A percentile compares a stretch with the other conserved stretches of the same genome.
Conservation (phyloP, 2,888 invertebrate genomes). For the Iphiclides podalirius region DNA sequence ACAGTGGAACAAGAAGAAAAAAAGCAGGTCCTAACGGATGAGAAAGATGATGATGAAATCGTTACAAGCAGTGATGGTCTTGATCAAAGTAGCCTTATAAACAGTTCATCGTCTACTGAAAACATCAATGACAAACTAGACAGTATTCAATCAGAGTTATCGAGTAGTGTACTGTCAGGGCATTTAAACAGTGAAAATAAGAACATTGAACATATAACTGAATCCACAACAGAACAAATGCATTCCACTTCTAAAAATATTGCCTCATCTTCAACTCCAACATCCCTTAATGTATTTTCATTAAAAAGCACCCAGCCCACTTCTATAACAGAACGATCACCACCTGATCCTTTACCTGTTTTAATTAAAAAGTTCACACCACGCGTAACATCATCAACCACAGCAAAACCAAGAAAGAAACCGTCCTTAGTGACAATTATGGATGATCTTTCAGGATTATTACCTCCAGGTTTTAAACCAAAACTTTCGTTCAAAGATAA, state of each 20-base stretch:
- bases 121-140: slow-evolving; percentile 93
- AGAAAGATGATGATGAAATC: slow-evolving; percentile 51
- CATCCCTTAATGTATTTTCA: slow-evolving; percentile 68
- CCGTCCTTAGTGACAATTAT: slow-evolving; percentile 70
- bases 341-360: slow-evolving; percentile 81
- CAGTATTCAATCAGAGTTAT: slow-evolving; percentile 90
- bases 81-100: slow-evolving; percentile 39
- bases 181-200: slow-evolving; percentile 85
- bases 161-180: slow-evolving; percentile 87
- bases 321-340: slow-evolving; percentile 71
- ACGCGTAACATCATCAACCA: slow-evolving; percentile 64
- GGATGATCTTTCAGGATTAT: slow-evolving; percentile 81
- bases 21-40: slow-evolving; percentile 83
- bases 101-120: slow-evolving; percentile 83
- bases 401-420: slow-evolving; percentile 68
- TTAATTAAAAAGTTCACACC: slow-evolving; percentile 84
- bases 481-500: slow-evolving; percentile 76
- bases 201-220: slow-evolving; percentile 83
- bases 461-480: slow-evolving; percentile 83
- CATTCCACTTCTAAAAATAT: slow-evolving; percentile 45
- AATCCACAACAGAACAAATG: slow-evolving; percentile 62
- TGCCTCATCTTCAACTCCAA: slow-evolving; percentile 50
- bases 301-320: slow-evolving; percentile 73
- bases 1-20: slow-evolving; percentile 88
- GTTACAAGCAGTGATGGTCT: slow-evolving; percentile 60